Evolutionary conservation across 1,140 invertebrate genomes (phyloP), one percentile per base, ranked within the genome.

Genomic region (Camponotus pennsylvanicus): DNA sequence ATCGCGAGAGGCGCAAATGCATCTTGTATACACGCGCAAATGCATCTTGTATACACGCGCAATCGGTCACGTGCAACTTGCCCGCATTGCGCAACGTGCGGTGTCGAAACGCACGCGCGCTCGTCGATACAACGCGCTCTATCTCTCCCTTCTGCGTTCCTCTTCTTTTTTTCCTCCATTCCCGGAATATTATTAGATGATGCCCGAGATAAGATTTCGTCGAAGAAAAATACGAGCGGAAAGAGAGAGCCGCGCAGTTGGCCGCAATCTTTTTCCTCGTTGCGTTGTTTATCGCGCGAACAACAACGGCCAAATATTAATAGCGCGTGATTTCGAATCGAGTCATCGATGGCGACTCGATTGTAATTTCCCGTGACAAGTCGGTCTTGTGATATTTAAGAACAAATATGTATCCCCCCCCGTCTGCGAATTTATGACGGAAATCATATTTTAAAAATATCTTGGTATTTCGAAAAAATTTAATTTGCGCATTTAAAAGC

Each of bases 31-130:
- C 84, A 85, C 40, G 11, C 59, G 59, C 59, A 2, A 52, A 73
- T 42, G 55, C 37, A 40, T 49, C 8, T 27, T 9, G 7, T 70
- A 40, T 40, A 61, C 84, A 85, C 40, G 11, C 59, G 59, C 59
- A 2, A 52, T 55, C 52, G 64, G 86, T 87, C 92, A 92, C 91
- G 92, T 93, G 91, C 91, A 69, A 37, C 8, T 45, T 21, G 67
- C 8, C 21, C 7, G 49, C 34, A 76, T 92, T 92, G 89, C 89
- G 84, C 86, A 86, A 92, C 76, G 61, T 59, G 42, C 80, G 66
- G 84, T 18, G 49, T 7, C 76, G 64, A 45, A 87, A 86, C 91
- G 92, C 90, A 91, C 45, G 7, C 7, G 8, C n/a, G 34, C 13
- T 52, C 15, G 15, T 18, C 15, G 49, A 18, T 84, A 82, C 80